Conservation (phyloP, 2,113 vertebrate genomes). For the Tupaia chinensis region DNA sequence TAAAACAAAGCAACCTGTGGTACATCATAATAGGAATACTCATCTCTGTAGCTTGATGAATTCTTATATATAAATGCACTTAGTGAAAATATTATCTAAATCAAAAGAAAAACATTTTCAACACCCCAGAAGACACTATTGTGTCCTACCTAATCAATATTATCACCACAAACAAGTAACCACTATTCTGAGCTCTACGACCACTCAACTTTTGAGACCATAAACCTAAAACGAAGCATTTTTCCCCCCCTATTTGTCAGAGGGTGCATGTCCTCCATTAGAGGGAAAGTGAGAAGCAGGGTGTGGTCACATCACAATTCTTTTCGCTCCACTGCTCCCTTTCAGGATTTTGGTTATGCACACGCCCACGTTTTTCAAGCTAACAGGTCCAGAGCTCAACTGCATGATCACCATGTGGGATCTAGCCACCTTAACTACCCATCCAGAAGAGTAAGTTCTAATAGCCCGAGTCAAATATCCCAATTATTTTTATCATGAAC, state of each 20-base stretch:
- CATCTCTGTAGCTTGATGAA: background rate
- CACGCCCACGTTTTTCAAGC: no score
- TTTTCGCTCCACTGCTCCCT: no score
- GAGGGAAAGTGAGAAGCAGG: no score
- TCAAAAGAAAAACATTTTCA: background rate
- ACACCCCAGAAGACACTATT: background rate
- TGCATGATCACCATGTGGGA: no score
- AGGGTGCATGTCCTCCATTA: no score
- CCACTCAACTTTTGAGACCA: background rate
- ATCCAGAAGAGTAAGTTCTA: background rate
- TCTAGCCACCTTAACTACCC: no score
- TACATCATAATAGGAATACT: background rate
- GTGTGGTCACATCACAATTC: no score
- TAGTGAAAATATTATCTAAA: background rate
- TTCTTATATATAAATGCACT: background rate
- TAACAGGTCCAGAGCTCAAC: no score
- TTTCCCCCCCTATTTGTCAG: no score
- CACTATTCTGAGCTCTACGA: background rate
- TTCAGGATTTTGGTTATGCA: no score
- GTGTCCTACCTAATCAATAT: background rate
- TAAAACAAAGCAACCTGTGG: background rate
- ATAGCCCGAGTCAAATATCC: background rate
- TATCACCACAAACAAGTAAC: background rate
- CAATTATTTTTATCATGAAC: conserved; percentile 10
- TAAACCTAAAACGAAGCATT: conserved; percentile 4